Percentiles rank a stretch among this genome's conserved stretches.
Conservation (phyloP, 2,797 vertebrate genomes). For the Tadarida brasiliensis region DNA sequence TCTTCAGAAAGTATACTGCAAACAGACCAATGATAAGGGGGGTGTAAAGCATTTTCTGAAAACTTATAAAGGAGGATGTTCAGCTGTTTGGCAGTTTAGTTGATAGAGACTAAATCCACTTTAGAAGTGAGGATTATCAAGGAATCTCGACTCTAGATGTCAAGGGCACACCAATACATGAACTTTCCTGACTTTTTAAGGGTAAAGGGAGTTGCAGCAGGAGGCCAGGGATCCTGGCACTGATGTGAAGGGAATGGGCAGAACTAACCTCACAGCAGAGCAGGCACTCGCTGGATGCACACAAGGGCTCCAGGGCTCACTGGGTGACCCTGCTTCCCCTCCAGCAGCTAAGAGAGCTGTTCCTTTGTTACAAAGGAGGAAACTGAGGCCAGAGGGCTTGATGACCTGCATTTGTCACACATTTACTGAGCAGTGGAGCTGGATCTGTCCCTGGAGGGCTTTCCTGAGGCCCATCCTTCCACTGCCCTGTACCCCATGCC, state of each 20-base stretch:
- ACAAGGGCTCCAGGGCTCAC: neutral
- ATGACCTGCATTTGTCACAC: neutral
- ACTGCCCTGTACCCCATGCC: neutral
- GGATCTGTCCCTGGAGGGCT: accelerated
- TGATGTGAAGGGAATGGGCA: neutral
- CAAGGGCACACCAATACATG: neutral
- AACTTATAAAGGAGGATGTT: neutral
- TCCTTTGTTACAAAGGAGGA: accelerated
- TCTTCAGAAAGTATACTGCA: neutral
- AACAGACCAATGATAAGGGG: accelerated
- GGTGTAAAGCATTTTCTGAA: neutral
- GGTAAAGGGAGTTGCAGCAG: slow-evolving; percentile 85
- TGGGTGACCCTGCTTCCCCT: neutral
- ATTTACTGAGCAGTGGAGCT: neutral
- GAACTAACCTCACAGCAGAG: too few relatives aligned
- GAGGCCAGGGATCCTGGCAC: neutral
- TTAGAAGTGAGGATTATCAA: neutral
- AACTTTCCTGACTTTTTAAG: slow-evolving; percentile 90
- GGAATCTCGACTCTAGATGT: accelerated
- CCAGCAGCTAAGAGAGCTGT: too few relatives aligned
- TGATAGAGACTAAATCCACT: neutral
- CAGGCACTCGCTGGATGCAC: accelerated
- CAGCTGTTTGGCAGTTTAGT: too few relatives aligned
- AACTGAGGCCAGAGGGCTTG: neutral
- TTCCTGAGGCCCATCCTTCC: neutral